phyloP scores from a whole-genome alignment of 2,113 vertebrate species.

The Nothobranchius furzeri region DNA sequence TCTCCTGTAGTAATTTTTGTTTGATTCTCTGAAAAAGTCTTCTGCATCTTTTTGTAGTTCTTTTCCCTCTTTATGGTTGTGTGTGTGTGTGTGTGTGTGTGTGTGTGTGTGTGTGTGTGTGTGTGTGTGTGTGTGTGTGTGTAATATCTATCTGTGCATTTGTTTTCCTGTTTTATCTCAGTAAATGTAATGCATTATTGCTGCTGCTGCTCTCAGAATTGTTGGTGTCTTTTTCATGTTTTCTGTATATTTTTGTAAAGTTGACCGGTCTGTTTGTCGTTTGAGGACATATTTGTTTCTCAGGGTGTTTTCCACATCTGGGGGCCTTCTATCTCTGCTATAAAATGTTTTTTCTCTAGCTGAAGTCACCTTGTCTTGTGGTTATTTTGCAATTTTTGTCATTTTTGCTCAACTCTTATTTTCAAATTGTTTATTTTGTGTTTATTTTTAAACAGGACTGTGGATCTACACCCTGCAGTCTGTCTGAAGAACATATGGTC shows the following conservation, averaged over 20 bases:
- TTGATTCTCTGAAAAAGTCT: neutral
- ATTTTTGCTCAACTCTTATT: too few species aligned
- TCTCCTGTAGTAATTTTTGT: neutral
- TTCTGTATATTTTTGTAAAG: neutral
- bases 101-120: too few species aligned
- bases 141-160: too few species aligned
- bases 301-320: too few species aligned
- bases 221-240: neutral
- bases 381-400: too few species aligned
- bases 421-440: neutral
- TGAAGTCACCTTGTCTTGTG: too few species aligned
- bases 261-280: too few species aligned
- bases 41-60: neutral
- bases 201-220: neutral
- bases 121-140: too few species aligned
- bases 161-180: too few species aligned
- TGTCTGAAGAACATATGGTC: neutral
- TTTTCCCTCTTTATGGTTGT: neutral
- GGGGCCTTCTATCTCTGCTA: neutral
- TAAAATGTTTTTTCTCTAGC: too few species aligned
- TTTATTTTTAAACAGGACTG: neutral
- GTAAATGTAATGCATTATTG: too few species aligned
- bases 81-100: neutral
- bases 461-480: neutral
- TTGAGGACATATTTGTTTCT: neutral